These are phyloP conservation scores for Neosalanx taihuensis DNA, from an alignment of 2,797 vertebrate genomes.

Conservation along the genomic window DNA sequence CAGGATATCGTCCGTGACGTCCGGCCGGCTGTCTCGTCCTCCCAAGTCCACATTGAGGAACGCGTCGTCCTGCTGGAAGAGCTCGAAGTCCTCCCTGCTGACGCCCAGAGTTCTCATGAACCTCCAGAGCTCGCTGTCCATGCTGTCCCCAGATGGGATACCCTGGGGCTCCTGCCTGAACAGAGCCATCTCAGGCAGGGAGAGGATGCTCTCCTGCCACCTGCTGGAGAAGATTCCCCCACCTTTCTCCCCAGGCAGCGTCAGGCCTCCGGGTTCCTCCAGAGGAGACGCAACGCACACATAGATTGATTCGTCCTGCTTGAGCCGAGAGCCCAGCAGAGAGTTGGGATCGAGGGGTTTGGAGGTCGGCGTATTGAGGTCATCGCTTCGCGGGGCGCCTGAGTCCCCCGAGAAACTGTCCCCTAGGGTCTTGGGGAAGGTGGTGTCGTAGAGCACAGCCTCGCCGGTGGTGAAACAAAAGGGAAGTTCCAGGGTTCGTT, in stretches of 20 bases:
- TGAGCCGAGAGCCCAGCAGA: conserved; percentile 67
- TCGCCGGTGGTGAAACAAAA: conserved; percentile 80
- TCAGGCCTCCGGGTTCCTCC: conserved; percentile 49
- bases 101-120: conserved; percentile 79
- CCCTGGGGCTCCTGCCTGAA: conserved; percentile 63
- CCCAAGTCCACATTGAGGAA: conserved; percentile 71
- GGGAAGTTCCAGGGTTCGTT: conserved; percentile 72
- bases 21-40: conserved; percentile 65
- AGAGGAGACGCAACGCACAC: conserved; percentile 62
- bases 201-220: conserved; percentile 60
- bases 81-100: conserved; percentile 71
- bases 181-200: conserved; percentile 54
- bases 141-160: conserved; percentile 61
- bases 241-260: conserved; percentile 42
- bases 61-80: conserved; percentile 73
- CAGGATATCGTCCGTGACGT: conserved; percentile 77
- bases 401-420: conserved; percentile 51
- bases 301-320: conserved; percentile 77
- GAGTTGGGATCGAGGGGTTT: conserved; percentile 67
- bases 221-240: conserved; percentile 34
- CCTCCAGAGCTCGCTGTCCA: conserved; percentile 67
- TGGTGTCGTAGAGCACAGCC: conserved; percentile 74
- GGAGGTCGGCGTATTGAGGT: conserved; percentile 45
- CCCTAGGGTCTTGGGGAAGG: conserved; percentile 55
- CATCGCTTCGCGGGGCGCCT: neutral